phyloP scores from a whole-genome alignment of 2,113 vertebrate genomes.

The Sturnira hondurensis region DNA sequence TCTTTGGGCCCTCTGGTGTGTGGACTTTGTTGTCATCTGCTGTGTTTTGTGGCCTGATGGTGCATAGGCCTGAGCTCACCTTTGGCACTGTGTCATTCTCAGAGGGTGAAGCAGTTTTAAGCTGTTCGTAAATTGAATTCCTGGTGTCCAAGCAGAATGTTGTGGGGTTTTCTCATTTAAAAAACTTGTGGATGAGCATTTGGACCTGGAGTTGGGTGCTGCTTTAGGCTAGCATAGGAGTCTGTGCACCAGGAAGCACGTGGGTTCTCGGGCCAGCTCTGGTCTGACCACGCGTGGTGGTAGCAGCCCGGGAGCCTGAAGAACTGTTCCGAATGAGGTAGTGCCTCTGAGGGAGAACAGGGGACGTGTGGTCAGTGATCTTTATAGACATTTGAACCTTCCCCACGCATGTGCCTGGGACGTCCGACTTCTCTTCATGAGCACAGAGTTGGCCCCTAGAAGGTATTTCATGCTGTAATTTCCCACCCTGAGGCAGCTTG shows the following conservation, averaged over 20 bases:
- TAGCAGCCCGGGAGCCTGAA: accelerated
- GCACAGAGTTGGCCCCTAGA: too few relatives aligned
- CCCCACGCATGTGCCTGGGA: accelerated
- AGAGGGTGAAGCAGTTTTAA: background rate
- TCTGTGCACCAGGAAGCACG: background rate
- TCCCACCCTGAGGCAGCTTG: background rate
- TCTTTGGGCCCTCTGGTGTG: background rate
- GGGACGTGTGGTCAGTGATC: background rate
- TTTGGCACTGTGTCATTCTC: accelerated
- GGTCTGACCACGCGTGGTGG: too few relatives aligned
- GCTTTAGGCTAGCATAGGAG: background rate
- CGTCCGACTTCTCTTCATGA: accelerated
- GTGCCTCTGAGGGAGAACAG: background rate
- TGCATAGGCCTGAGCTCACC: background rate
- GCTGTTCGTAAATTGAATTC: background rate
- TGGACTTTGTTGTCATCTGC: background rate
- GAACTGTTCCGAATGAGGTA: too few relatives aligned
- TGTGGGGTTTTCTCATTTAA: background rate
- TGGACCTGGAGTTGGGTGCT: background rate
- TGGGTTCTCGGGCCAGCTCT: background rate
- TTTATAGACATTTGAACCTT: background rate
- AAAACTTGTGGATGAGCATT: too few relatives aligned
- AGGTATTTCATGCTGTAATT: too few relatives aligned
- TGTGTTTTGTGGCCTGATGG: background rate
- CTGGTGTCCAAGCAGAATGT: background rate